Evolutionary conservation across 1,140 invertebrate genomes (phyloP), one percentile per base, ranked within the genome.

Genomic region (Bombus pascuorum): DNA sequence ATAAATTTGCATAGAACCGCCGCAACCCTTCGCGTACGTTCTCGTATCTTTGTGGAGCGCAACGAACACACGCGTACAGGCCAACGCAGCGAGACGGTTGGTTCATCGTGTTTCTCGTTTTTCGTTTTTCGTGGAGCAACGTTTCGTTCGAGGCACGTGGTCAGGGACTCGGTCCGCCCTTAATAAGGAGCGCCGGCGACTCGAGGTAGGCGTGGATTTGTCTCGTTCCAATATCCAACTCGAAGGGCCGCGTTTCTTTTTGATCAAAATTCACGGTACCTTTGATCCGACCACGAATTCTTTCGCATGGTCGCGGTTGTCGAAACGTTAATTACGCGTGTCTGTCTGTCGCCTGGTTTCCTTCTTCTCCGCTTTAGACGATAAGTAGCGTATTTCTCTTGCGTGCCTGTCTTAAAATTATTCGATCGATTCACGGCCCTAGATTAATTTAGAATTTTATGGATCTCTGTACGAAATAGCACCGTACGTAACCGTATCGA

Each of bases 1-100:
- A 91, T 91, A 91, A 91, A 91, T 91, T 91, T 91, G 90, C 90
- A 91, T 90, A 89, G 86, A 83, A 83, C 39, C 70, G 86, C 44
- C 83, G 89, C 89, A 47, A 83, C 89, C 86, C 73, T 90, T 83
- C 68, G 34, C 72, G 65, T 57, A 53, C 65, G 53, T 44, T 81
- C 57, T 44, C 25, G 37, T 71, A 28, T 39, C 68, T 28, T 39
- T 25, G 59, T 8, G 37, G 18, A 42, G 53, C 47, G 53, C 65
- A 47, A 62, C 66, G 42, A 25, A 22, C 66, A 37, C 72, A n/a
- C 77, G 65, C 65, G 65, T 47, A 44, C 37, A 32, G 72, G 25
- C 8, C 3, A n/a, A 62, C 22, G 34, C 34, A 9, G 74, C 2
- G 4, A 76, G 34, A 4, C 15, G 28, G 34, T 59, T 34, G 28